A percentile compares a stretch with the other conserved stretches of the same genome.
Conservation (phyloP, 1,140 invertebrate genomes). For the Cherax quadricarinatus region DNA sequence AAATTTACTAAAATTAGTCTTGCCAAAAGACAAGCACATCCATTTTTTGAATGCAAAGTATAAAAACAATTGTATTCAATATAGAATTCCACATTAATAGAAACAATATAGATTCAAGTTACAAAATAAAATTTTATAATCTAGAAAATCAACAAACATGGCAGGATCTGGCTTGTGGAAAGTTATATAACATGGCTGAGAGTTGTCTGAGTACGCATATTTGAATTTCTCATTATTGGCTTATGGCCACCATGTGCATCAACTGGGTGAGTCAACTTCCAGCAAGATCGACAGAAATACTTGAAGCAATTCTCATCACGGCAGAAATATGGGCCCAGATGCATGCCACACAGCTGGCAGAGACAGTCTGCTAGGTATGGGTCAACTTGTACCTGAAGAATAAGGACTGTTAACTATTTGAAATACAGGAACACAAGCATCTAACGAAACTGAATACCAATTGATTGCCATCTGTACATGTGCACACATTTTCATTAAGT, state of each 20-base stretch:
- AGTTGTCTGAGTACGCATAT: constrained; percentile 60
- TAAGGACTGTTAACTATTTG: not conserved
- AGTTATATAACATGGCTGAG: constrained; percentile 55
- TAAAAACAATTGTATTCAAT: not conserved
- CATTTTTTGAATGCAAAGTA: not conserved
- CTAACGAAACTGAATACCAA: too few relatives aligned
- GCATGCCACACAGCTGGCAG: constrained; percentile 91
- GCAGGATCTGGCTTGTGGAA: too few relatives aligned
- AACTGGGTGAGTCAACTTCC: constrained; percentile 88
- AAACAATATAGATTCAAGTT: constrained; percentile 8
- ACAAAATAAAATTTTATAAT: not conserved
- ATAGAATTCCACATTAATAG: constrained; percentile 29
- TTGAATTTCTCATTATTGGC: constrained; percentile 85
- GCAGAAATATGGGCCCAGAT: constrained; percentile 97
- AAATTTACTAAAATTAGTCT: constrained; percentile 2
- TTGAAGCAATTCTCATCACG: constrained; percentile 90
- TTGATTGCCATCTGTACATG: too few relatives aligned
- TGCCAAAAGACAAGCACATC: not conserved
- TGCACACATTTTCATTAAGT: too few relatives aligned
- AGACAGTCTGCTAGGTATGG: constrained; percentile 97
- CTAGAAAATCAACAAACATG: not conserved
- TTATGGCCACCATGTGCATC: constrained; percentile 85
- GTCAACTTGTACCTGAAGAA: constrained; percentile 92
- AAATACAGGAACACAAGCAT: not conserved
- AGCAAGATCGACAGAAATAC: constrained; percentile 96